Conservation (phyloP, 2,113 vertebrate genomes). For the Otolemur garnettii region DNA sequence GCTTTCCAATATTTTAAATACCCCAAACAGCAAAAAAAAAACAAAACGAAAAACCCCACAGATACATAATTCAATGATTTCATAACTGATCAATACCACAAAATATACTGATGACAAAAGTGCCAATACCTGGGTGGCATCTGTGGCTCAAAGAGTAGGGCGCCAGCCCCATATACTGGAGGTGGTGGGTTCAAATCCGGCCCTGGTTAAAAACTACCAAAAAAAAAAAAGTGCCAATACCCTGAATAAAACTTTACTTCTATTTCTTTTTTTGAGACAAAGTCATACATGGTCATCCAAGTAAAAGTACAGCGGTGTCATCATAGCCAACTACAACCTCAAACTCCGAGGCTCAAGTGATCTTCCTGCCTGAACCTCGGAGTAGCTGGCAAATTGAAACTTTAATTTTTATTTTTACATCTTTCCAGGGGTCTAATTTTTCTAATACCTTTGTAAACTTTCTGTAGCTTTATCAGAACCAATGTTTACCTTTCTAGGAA, state of each 20-base stretch:
- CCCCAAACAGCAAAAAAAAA: constrained; percentile 11
- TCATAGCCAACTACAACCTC: too few species aligned
- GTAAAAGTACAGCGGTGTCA: too few species aligned
- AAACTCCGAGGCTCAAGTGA: too few species aligned
- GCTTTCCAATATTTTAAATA: constrained; percentile 43
- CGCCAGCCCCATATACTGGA: too few species aligned
- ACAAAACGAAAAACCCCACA: neutral
- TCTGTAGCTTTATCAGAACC: neutral
- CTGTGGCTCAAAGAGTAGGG: too few species aligned
- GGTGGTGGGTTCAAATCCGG: too few species aligned
- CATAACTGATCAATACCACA: neutral
- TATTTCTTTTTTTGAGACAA: too few species aligned
- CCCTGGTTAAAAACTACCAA: too few species aligned
- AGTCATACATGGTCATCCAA: too few species aligned
- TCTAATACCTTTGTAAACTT: neutral
- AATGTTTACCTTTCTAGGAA: neutral
- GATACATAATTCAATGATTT: neutral
- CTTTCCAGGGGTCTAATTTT: neutral
- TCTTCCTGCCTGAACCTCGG: too few species aligned
- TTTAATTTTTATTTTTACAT: constrained; percentile 20
- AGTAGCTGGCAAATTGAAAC: too few species aligned
- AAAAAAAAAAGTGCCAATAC: neutral
- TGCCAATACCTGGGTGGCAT: neutral
- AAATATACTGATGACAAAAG: neutral
- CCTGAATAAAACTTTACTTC: neutral